These are phyloP conservation scores for Stomorhina lunata DNA, from an alignment of 2,888 invertebrate genomes.

Conservation along the genomic window DNA sequence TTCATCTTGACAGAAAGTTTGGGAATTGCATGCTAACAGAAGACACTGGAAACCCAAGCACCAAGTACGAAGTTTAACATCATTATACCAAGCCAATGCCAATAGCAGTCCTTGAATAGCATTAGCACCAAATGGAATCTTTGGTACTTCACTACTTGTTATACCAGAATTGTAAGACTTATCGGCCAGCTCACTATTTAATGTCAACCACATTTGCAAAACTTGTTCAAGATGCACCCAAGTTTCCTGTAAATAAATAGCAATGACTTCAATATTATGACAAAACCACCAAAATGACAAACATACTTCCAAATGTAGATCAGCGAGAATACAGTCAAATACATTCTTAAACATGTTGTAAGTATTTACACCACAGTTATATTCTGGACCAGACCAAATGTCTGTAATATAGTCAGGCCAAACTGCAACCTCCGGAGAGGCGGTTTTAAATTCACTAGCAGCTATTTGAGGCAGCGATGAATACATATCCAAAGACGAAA, in stretches of 20 bases:
- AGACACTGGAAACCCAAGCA: conserved; percentile 87
- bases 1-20: conserved; percentile 76
- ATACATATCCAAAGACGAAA: conserved; percentile 81
- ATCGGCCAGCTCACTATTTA: conserved; percentile 84
- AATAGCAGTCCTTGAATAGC: conserved; percentile 85
- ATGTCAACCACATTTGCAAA: conserved; percentile 91
- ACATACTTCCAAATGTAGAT: conserved; percentile 82
- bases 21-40: conserved; percentile 85
- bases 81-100: conserved; percentile 85
- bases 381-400: conserved; percentile 82
- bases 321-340: conserved; percentile 86
- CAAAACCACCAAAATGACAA: neutral
- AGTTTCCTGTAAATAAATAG: conserved; percentile 81
- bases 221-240: conserved; percentile 91
- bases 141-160: conserved; percentile 82
- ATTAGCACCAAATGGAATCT: conserved; percentile 84
- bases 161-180: conserved; percentile 81
- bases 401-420: conserved; percentile 80
- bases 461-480: conserved; percentile 78
- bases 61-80: conserved; percentile 87
- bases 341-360: conserved; percentile 85
- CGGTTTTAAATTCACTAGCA: conserved; percentile 76
- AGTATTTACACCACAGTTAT: conserved; percentile 80
- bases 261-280: neutral
- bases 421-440: conserved; percentile 76